phyloP scores from a whole-genome alignment of 2,888 invertebrate genomes.

The Phanerotoma sp. region DNA sequence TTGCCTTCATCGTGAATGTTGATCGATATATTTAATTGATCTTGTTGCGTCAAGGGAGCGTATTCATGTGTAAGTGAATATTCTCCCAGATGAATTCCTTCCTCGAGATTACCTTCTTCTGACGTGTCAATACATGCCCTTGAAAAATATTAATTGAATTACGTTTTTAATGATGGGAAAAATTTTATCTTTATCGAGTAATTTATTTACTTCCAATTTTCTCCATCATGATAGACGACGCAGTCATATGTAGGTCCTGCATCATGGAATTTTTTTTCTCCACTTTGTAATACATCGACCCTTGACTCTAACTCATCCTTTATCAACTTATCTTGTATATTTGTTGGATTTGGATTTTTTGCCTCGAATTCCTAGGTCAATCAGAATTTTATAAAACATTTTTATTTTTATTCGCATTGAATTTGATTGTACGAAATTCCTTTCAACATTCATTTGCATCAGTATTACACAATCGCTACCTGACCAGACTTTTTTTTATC shows the following conservation, averaged over 20 bases:
- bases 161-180: no score
- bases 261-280: constrained; percentile 88
- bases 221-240: constrained; percentile 90
- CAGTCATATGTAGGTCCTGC: constrained; percentile 91
- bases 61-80: constrained; percentile 80
- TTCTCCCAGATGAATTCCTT: constrained; percentile 77
- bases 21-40: constrained; percentile 84
- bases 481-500: constrained; percentile 34
- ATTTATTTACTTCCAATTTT: constrained; percentile 74
- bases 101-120: constrained; percentile 77
- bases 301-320: constrained; percentile 89
- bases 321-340: constrained; percentile 72
- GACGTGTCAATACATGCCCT: constrained; percentile 85
- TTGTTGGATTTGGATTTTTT: constrained; percentile 63
- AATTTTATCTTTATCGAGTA: no score
- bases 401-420: background rate
- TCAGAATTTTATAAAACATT: background rate
- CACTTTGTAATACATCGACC: constrained; percentile 76
- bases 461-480: constrained; percentile 21
- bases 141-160: constrained; percentile 39
- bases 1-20: constrained; percentile 92
- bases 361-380: constrained; percentile 67
- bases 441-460: constrained; percentile 2
- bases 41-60: constrained; percentile 72
- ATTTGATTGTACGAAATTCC: background rate